phyloP scores from a whole-genome alignment of 2,888 invertebrate species.

The Celastrina argiolus region DNA sequence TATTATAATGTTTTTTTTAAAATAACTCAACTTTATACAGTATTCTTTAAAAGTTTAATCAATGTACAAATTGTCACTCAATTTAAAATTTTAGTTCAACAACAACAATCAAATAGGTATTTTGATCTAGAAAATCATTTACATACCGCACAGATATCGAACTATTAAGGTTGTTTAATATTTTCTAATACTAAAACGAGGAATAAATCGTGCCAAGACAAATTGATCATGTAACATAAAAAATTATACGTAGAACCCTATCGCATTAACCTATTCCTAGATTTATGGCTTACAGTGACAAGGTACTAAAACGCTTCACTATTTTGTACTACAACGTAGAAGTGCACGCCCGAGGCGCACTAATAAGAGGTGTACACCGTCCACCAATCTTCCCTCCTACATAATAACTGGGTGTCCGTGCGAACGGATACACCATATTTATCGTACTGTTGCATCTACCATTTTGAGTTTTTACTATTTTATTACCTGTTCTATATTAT shows the following conservation, averaged over 20 bases:
- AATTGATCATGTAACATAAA: background rate
- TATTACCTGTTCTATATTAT: slow-evolving; percentile 10
- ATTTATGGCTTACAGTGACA: background rate
- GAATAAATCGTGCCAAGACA: background rate
- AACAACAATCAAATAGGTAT: no score
- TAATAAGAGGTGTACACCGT: slow-evolving; percentile 33
- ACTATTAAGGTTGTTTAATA: no score
- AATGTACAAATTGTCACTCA: no score
- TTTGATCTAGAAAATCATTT: no score
- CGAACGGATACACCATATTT: slow-evolving; percentile 54
- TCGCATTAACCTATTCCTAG: background rate
- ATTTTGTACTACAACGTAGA: slow-evolving; percentile 13
- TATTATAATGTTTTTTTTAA: background rate
- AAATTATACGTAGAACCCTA: background rate
- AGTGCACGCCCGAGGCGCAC: slow-evolving; percentile 28
- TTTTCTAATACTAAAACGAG: no score
- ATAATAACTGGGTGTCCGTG: slow-evolving; percentile 49
- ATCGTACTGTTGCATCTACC: slow-evolving; percentile 42
- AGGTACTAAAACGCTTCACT: background rate
- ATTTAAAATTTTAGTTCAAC: no score
- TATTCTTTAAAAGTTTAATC: no score
- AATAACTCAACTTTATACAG: no score
- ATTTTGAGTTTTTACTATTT: slow-evolving; percentile 21
- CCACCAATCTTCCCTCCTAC: slow-evolving; percentile 32
- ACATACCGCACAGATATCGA: no score